phyloP scores from a whole-genome alignment of 2,888 invertebrate genomes.

The Netelia virgata region DNA sequence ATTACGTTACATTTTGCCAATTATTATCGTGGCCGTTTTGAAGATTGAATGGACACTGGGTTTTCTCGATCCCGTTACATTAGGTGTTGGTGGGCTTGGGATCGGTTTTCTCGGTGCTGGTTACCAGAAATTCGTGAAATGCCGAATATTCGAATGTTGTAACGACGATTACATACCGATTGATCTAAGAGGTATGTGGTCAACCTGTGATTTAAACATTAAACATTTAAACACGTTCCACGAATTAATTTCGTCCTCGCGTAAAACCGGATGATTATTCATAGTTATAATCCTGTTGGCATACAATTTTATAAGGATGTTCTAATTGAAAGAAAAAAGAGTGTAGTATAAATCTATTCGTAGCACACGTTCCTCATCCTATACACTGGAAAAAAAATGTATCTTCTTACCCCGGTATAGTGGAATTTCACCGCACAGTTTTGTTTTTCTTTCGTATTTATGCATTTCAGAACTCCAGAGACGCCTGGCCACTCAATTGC shows the following conservation, averaged over 20 bases:
- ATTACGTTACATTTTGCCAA: background rate
- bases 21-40: background rate
- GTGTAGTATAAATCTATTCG: no score
- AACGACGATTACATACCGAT: constrained; percentile 50
- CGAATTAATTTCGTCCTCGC: background rate
- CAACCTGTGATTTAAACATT: background rate
- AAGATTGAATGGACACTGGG: constrained; percentile 18
- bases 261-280: no score
- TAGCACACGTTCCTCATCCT: no score
- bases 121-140: constrained; percentile 51
- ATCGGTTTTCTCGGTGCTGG: constrained; percentile 36
- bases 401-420: no score
- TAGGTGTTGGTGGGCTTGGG: constrained; percentile 42
- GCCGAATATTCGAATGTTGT: constrained; percentile 52
- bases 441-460: background rate
- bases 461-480: constrained; percentile 46
- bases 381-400: no score
- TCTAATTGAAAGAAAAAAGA: no score
- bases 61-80: constrained; percentile 48
- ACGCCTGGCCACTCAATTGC: constrained; percentile 84
- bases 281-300: no score
- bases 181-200: constrained; percentile 43
- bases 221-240: background rate
- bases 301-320: no score
- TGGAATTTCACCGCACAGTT: background rate